phyloP scores from a whole-genome alignment of 2,888 invertebrate species.

The Caenorhabditis sp. region DNA sequence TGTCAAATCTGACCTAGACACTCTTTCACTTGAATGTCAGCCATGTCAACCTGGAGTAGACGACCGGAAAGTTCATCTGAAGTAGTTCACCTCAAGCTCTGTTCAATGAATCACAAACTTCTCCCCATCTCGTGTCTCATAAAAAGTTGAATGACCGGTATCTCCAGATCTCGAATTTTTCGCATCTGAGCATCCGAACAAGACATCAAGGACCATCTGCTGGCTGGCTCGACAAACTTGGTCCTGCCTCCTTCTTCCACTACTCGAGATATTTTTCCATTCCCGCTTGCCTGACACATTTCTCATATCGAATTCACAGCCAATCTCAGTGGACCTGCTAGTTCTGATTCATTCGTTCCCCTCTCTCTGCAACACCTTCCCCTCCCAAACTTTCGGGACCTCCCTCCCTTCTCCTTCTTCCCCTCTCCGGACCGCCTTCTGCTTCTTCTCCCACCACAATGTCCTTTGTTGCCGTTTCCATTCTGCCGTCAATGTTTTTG shows the following conservation, averaged over 20 bases:
- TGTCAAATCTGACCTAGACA: too few species aligned
- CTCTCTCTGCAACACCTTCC: constrained; percentile 20
- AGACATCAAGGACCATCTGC: constrained; percentile 1
- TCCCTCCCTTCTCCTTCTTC: background rate
- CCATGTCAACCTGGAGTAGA: too few species aligned
- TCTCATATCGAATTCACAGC: constrained; percentile 4
- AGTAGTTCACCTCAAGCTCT: too few species aligned
- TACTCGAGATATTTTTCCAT: background rate
- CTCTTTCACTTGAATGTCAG: too few species aligned
- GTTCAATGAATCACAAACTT: too few species aligned
- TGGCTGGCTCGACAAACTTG: background rate
- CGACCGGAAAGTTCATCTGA: too few species aligned
- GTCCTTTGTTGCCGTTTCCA: constrained; percentile 39
- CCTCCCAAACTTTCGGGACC: constrained; percentile 3
- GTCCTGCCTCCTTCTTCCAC: background rate
- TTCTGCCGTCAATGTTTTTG: constrained; percentile 43
- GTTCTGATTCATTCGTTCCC: background rate
- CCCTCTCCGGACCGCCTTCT: too few species aligned
- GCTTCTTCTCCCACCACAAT: background rate
- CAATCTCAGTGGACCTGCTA: background rate
- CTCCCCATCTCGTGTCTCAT: too few species aligned
- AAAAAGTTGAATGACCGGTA: background rate
- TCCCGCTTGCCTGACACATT: background rate
- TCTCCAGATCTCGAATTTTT: background rate
- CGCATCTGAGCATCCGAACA: background rate